A percentile compares a stretch with the other conserved stretches of the same genome.
Conservation (phyloP, 2,113 vertebrate species). For the Mesoclemmys tuberculata region DNA sequence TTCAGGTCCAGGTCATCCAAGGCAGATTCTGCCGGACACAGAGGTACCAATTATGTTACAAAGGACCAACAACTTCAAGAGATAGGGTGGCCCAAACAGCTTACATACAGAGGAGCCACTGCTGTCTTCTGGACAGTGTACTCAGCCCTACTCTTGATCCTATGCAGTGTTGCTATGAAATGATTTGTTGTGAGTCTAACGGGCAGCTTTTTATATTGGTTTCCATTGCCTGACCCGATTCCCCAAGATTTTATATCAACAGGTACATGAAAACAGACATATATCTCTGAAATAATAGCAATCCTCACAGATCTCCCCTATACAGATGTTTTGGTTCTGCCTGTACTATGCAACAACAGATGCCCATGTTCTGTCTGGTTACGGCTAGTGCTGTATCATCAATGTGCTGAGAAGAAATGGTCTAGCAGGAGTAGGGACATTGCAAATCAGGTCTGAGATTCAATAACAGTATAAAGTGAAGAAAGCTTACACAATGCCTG, state of each 20-base stretch:
- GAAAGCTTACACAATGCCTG: constrained; percentile 47
- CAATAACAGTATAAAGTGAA: constrained; percentile 32
- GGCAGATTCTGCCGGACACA: constrained; percentile 89
- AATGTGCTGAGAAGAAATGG: constrained; percentile 30
- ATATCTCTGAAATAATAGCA: constrained; percentile 25
- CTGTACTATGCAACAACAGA: background rate
- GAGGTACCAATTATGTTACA: constrained; percentile 74
- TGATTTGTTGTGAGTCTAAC: constrained; percentile 48
- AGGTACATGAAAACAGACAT: background rate
- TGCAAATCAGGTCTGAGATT: constrained; percentile 58
- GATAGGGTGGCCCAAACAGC: constrained; percentile 77
- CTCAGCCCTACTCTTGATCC: constrained; percentile 41
- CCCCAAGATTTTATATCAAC: background rate
- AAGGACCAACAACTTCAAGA: constrained; percentile 80
- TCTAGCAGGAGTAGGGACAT: constrained; percentile 12
- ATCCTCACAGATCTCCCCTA: constrained; percentile 52
- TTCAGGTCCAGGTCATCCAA: constrained; percentile 96
- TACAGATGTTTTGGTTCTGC: constrained; percentile 26
- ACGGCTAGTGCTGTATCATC: constrained; percentile 31
- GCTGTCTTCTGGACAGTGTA: constrained; percentile 51
- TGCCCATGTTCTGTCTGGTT: background rate
- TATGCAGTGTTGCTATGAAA: background rate
- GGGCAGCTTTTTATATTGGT: constrained; percentile 51
- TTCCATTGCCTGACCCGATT: constrained; percentile 11
- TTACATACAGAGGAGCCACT: constrained; percentile 74